A percentile compares a stretch with the other conserved stretches of the same genome.
phyloP scores from a whole-genome alignment of 2,888 invertebrate genomes.

The Philhelius pedissequus region DNA sequence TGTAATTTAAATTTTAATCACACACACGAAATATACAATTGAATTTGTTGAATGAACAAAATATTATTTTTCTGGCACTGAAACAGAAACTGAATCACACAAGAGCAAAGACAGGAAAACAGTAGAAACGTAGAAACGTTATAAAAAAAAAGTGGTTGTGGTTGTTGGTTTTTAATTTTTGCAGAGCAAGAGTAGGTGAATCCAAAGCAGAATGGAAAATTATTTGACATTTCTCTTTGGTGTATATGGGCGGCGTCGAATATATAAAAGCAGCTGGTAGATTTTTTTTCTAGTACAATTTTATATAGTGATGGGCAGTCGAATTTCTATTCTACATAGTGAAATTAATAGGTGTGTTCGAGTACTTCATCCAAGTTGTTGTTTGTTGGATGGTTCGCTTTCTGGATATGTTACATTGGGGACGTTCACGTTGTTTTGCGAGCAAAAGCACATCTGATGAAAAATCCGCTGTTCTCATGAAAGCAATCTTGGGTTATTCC shows the following conservation, averaged over 20 bases:
- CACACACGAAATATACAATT: conserved; percentile 24
- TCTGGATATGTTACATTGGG: too few relatives aligned
- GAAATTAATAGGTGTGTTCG: too few relatives aligned
- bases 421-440: too few relatives aligned
- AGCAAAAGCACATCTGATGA: too few relatives aligned
- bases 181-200: conserved; percentile 25
- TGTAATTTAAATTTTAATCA: conserved; percentile 19
- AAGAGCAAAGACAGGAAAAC: conserved; percentile 38
- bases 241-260: conserved; percentile 41
- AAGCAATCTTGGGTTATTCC: too few relatives aligned
- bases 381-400: too few relatives aligned
- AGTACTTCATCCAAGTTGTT: too few relatives aligned
- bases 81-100: conserved; percentile 63
- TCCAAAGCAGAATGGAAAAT: conserved; percentile 39
- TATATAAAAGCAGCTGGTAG: conserved; percentile 16
- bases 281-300: conserved; percentile 40
- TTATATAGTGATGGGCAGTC: not conserved
- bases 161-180: conserved; percentile 43
- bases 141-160: conserved; percentile 59
- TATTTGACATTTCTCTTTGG: conserved; percentile 57
- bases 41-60: conserved; percentile 10
- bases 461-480: too few relatives aligned
- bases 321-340: too few relatives aligned
- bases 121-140: not conserved
- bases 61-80: conserved; percentile 52